Conservation (phyloP, 2,797 vertebrate species). For the Leucoraja ocellata region DNA sequence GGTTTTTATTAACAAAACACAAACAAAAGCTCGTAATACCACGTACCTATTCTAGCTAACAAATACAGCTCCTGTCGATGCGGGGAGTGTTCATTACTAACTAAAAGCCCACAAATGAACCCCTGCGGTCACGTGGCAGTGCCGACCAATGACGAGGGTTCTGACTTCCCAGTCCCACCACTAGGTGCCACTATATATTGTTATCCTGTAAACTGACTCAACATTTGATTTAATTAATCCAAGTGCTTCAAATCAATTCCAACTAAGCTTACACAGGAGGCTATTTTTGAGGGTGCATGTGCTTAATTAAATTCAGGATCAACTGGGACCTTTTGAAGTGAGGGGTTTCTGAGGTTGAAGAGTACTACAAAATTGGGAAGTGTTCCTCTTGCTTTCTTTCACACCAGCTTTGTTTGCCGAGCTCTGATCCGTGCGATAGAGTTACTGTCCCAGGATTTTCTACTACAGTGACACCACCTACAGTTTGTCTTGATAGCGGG, state of each 20-base stretch:
- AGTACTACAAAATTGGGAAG: not conserved
- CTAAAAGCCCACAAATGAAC: no score
- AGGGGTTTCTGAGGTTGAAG: not conserved
- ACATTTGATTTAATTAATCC: not conserved
- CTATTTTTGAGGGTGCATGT: not conserved
- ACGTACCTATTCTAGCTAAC: no score
- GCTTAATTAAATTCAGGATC: not conserved
- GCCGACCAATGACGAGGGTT: no score
- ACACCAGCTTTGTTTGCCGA: not conserved
- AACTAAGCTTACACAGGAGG: not conserved
- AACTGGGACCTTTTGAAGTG: not conserved
- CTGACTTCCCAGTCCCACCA: no score
- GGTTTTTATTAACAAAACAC: no score
- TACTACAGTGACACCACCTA: not conserved
- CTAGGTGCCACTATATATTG: no score
- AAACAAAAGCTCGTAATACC: no score
- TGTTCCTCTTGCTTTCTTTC: not conserved
- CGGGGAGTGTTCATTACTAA: no score
- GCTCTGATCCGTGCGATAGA: not conserved
- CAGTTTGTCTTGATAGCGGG: not conserved
- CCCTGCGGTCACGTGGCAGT: no score
- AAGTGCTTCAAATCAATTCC: not conserved
- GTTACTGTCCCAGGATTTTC: not conserved
- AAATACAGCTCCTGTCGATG: no score
- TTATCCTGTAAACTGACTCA: not conserved